Evolutionary conservation across 2,797 vertebrate species (phyloP).

Genomic region (Pseudomugil gertrudae): DNA sequence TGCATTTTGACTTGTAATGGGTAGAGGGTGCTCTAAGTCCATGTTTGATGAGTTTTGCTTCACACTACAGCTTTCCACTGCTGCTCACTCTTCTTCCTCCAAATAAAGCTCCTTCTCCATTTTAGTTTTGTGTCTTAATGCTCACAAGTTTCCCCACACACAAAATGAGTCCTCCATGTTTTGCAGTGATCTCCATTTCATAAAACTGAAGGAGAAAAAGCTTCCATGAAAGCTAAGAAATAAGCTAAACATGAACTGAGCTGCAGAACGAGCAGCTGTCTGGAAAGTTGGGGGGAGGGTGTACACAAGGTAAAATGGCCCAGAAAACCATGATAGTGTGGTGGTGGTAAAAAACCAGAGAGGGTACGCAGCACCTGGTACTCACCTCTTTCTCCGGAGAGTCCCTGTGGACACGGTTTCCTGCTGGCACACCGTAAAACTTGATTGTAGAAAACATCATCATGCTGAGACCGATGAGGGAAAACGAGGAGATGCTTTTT

Average conservation of each 20-base stretch:
- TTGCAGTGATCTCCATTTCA: conserved; percentile 45
- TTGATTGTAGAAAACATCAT: conserved; percentile 79
- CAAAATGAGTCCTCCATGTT: conserved; percentile 78
- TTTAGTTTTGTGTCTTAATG: conserved; percentile 72
- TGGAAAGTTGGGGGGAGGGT: conserved; percentile 35
- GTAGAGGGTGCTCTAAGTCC: conserved; percentile 92
- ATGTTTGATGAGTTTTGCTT: conserved; percentile 63
- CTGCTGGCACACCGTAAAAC: conserved; percentile 78
- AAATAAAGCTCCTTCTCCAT: conserved; percentile 74
- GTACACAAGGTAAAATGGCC: conserved; percentile 63
- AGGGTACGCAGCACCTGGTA: conserved; percentile 73
- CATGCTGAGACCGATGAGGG: conserved; percentile 77
- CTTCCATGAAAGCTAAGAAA: conserved; percentile 34
- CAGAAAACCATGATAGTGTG: conserved; percentile 58
- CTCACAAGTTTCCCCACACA: conserved; percentile 65
- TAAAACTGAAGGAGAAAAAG: conserved; percentile 23
- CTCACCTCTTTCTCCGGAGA: conserved; percentile 72
- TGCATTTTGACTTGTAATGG: conserved; percentile 69
- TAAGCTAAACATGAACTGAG: conserved; percentile 53
- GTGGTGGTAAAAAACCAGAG: conserved; percentile 58
- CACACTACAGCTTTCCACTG: conserved; percentile 23
- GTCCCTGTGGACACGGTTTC: conserved; percentile 68
- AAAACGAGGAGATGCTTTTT: conserved; percentile 59
- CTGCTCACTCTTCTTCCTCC: conserved; percentile 10
- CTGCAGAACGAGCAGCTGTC: conserved; percentile 66